Percentiles rank a stretch among this genome's conserved stretches.
Evolutionary conservation across 2,888 invertebrate species (phyloP).

Genomic region (Aporophyla nigra): DNA sequence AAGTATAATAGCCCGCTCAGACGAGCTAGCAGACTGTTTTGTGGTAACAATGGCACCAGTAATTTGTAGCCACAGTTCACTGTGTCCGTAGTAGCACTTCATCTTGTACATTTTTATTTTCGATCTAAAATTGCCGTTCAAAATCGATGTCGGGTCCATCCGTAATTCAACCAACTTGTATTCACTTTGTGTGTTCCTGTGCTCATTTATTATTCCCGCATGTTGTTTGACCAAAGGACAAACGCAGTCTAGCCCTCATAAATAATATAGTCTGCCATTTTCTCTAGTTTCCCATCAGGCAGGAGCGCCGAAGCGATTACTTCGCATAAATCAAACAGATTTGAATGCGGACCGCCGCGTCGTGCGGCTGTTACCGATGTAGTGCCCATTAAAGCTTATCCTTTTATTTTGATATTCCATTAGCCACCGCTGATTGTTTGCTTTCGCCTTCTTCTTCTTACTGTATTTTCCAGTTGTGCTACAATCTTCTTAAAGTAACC

Average conservation of each 20-base stretch:
- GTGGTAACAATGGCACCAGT: constrained; percentile 33
- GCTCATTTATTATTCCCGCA: constrained; percentile 51
- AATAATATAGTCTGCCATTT: constrained; percentile 67
- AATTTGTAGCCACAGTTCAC: constrained; percentile 30
- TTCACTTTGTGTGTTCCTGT: constrained; percentile 39
- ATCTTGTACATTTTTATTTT: constrained; percentile 45
- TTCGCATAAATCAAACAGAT: constrained; percentile 85
- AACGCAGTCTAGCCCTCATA: constrained; percentile 61
- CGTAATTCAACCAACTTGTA: constrained; percentile 38
- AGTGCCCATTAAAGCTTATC: constrained; percentile 73
- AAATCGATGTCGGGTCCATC: constrained; percentile 18
- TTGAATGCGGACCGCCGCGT: constrained; percentile 78
- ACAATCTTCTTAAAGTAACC: constrained; percentile 40
- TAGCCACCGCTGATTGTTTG: constrained; percentile 68
- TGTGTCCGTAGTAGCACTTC: constrained; percentile 24
- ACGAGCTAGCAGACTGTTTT: constrained; percentile 24
- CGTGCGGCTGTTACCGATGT: constrained; percentile 77
- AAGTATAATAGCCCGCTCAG: constrained; percentile 30
- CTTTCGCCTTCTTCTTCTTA: constrained; percentile 62
- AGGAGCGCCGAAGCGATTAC: constrained; percentile 76
- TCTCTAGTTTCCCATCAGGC: constrained; percentile 68
- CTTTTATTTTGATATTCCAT: constrained; percentile 67
- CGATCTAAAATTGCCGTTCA: constrained; percentile 30
- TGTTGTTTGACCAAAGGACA: constrained; percentile 58
- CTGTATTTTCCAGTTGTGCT: constrained; percentile 53